Evolutionary conservation across 2,113 vertebrate genomes (phyloP), one percentile per base, ranked within the genome.

Genomic region (Ceyx margarethae): DNA sequence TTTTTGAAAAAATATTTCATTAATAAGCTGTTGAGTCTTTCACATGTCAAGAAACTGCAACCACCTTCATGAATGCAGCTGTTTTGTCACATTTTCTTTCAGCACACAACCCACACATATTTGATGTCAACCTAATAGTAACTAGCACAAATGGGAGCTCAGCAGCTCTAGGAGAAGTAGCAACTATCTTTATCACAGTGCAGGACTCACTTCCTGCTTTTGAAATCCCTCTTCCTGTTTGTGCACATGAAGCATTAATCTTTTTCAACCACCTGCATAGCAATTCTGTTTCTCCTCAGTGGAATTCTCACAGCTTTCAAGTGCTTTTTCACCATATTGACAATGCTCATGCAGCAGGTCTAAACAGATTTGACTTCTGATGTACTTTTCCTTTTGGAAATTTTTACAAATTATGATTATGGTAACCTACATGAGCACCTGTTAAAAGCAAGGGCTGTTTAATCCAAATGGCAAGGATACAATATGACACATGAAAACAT

Each of bases 181-280:
- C 67, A 82, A 87, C 81, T 72, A 61, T 45, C 84, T 90, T 95
- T 94, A 93, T 94, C 90, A 83, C 6, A 4, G 77, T 66, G 72
- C 82, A 75, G 83, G 90, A 80, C 80, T 57, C 3, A 16, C 61
- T 95, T 95, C 90, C 88, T 2, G 40, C 91, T 88, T 95, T 95
- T 94, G 80, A 94, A 91, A 78, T 26, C 42, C 46, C 67, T 80
- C 29, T 94, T 96, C 94, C 94, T 87, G 90, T 93, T 94, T 93
- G 93, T 81, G 93, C 75, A 58, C 31, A 43, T 11, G 4, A 85
- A 76, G 77, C 22, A 35, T 81, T 93, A 94, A 96, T 95, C 93
- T 94, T 35, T 85, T 65, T 50, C 84, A 58, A 87, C 73, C 95
- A 96, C 89, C 93, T 96, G 91, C 62, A 14, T 1, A 9, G 54